Base-by-base conservation (phyloP, 2,797 vertebrate species). In the Sebastolobus alascanus region DNA sequence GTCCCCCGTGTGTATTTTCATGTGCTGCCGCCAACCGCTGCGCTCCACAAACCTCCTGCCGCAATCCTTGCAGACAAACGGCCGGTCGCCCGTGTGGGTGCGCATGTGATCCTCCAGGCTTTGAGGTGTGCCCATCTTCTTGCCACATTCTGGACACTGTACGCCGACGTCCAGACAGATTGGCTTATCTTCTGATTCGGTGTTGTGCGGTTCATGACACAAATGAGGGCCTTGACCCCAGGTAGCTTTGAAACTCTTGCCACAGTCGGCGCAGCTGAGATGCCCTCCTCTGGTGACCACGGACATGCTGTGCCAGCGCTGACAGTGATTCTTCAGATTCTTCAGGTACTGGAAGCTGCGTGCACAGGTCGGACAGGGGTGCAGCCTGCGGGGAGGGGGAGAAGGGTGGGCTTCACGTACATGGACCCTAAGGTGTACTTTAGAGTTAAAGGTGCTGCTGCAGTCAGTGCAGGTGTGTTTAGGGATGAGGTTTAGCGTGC, bases 331-430 rank as follows among this genome's bases (percentile, higher is more conserved):
- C 87, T 95, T 94, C 69, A 96, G 87, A 55, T 95, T 96, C 80
- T 94, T 95, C 25, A 95, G 85, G 91, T 95, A 96, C 87, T 95
- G 93, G 77, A 96, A 96, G 91, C 95, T 95, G 76, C 95, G 95
- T 8, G 94, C 93, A 27, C 95, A 96, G 29, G 93, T 94, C 0
- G 95, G 96, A 55, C 95, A 96, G 3, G 95, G 94, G 80, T 94
- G 91, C 33, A 94, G 95, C 72, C 96, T 92, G 60, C 93, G 93
- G 20, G 92, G 86, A 3, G 95, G 94, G 20, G 93, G 83, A 0
- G 93, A 84, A 1, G 94, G 94, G 85, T 96, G 96, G 65, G 61
- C 83, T 50, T 95, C 91, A 6, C 84, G 91, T 11, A 91, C 27
- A 5, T 96, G 95, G 37, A 90, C 29, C 35, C 93, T 77, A 9